Evolutionary conservation across 2,888 invertebrate genomes (phyloP), one percentile per base, ranked within the genome.

Genomic region (Ptychoptera albimana): DNA sequence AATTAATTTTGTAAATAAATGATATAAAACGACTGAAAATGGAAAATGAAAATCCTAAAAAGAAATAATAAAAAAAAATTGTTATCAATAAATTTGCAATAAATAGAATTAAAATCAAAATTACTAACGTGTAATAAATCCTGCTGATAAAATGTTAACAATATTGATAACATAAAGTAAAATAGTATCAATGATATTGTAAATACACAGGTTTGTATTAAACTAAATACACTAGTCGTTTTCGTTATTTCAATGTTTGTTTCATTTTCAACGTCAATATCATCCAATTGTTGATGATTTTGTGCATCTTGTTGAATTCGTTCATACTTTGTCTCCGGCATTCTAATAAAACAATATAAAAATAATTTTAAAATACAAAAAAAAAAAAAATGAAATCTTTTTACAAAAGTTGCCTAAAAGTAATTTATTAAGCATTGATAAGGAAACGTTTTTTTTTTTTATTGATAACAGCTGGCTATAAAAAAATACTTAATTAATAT

Each of bases 141-240:
- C 73, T 92, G 79, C 63, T 97, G 96, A 66, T 96, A 98, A 66
- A 97, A 98, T 9, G 94, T 97, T 43, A 98, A 74, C 39, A 91
- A 84, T 55, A 98, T 92, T 11, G 96, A 97, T 45, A 96, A 75
- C 10, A 80, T 73, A 60, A 93, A 91, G 66, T 96, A 97, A 39
- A 87, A 67, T 3, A 82, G 61, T 49, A 96, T 82, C 39, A 92
- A 63, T 30, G 54, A 54, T 45, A 64, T 47, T 2, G 61, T 60
- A 23, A 42, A 15, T n/a, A 42, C 12, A 34, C 34, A 36, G 2
- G 11, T 36, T 36, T n/a, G 13, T 36, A 13, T 13, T 36, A 13
- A 36, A 5, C 4, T 12, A 36, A n/a, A 36, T 36, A 12, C n/a
- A 13, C 13, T 9, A 7, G 32, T 9, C n/a, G n/a, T 11, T 32